phyloP scores from a whole-genome alignment of 2,113 vertebrate genomes.

The Neotoma lepida region DNA sequence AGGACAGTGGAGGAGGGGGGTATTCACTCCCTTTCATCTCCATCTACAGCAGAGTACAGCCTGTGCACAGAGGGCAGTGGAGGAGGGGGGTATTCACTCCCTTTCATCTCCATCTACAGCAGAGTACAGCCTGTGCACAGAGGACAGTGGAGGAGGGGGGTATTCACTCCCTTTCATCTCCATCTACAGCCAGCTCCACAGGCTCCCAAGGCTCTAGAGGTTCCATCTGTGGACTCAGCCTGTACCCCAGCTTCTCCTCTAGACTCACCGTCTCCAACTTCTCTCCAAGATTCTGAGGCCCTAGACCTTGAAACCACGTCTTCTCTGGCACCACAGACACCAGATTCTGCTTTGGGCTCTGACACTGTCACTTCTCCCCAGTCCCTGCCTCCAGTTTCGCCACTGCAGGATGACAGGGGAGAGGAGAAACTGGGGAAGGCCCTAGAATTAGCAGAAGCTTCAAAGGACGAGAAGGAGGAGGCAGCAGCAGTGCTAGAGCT shows the following conservation, averaged over 20 bases:
- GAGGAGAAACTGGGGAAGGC: slow-evolving; percentile 51
- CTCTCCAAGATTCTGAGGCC: slow-evolving; percentile 67
- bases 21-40: neutral
- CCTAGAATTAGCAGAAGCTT: slow-evolving; percentile 26
- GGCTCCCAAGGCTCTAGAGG: slow-evolving; percentile 63
- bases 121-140: neutral
- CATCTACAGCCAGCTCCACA: slow-evolving; percentile 56
- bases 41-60: too few relatives aligned
- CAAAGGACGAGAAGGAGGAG: slow-evolving; percentile 33
- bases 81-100: neutral
- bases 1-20: neutral
- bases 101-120: neutral
- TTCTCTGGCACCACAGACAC: slow-evolving; percentile 68
- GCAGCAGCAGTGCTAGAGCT: slow-evolving; percentile 86
- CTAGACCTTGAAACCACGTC: slow-evolving; percentile 69
- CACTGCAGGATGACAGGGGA: slow-evolving; percentile 66
- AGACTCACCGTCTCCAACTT: slow-evolving; percentile 68
- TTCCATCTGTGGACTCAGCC: slow-evolving; percentile 74
- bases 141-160: neutral
- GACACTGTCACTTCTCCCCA: slow-evolving; percentile 77
- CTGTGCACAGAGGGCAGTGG: neutral
- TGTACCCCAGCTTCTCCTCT: slow-evolving; percentile 65
- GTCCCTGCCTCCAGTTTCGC: slow-evolving; percentile 72
- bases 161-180: neutral
- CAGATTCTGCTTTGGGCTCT: slow-evolving; percentile 77